phyloP scores from a whole-genome alignment of 35 echinoderm and acorn worm genomes.

The Stichopus chloronotus region DNA sequence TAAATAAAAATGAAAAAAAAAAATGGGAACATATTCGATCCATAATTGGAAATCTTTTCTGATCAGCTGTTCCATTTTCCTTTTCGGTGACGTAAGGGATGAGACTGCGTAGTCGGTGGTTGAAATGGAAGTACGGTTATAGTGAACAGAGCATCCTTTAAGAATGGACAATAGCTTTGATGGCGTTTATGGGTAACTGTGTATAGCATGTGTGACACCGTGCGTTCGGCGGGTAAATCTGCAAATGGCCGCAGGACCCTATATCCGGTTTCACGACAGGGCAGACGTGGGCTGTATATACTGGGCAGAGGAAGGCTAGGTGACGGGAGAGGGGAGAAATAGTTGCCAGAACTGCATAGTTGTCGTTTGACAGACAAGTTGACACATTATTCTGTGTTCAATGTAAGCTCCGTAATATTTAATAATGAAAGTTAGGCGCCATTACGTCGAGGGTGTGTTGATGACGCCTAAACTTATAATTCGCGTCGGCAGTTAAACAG shows the following conservation, averaged over 20 bases:
- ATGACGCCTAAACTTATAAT: background rate
- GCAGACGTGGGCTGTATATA: background rate
- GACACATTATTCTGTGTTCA: background rate
- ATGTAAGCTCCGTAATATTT: background rate
- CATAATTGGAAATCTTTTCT: conserved; percentile 32
- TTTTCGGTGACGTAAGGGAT: background rate
- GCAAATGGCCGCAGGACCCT: too few relatives aligned
- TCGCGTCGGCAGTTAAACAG: background rate
- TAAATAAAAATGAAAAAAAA: background rate
- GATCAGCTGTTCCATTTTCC: background rate
- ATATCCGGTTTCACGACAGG: too few relatives aligned
- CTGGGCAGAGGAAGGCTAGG: background rate
- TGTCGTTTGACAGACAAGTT: background rate
- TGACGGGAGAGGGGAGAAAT: background rate
- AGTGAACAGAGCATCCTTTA: too few relatives aligned
- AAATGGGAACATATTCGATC: background rate
- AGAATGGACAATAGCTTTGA: too few relatives aligned
- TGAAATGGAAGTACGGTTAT: too few relatives aligned
- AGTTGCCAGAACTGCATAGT: too few relatives aligned
- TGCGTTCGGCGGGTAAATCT: background rate
- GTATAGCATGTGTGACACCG: background rate
- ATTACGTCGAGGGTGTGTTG: conserved; percentile 8
- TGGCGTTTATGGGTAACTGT: too few relatives aligned
- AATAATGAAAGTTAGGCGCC: background rate
- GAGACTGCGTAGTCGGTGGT: background rate